phyloP scores from a whole-genome alignment of 2,797 vertebrate species.

The Poeciliopsis gracilis region DNA sequence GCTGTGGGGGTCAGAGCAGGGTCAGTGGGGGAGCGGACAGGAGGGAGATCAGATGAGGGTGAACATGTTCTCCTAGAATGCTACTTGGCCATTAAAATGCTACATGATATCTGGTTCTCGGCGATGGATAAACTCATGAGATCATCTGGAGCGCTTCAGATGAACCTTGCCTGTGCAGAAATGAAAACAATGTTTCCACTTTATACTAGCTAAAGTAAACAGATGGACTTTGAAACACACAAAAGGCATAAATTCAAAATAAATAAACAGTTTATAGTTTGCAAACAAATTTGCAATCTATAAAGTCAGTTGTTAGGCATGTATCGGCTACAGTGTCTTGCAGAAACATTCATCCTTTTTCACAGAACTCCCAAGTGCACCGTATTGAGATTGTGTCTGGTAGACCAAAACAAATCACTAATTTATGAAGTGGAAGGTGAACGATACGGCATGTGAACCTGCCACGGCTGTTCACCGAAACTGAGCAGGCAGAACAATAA shows the following conservation, averaged over 20 bases:
- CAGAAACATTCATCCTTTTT: not conserved
- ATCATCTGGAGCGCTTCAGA: conserved; percentile 20
- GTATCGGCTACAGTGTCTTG: not conserved
- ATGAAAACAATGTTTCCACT: conserved; percentile 18
- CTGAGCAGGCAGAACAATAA: not conserved
- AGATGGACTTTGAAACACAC: not conserved
- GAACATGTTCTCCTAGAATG: conserved; percentile 34
- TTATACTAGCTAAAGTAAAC: not conserved
- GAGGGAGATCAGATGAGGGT: conserved; percentile 36
- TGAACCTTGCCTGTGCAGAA: conserved; percentile 10
- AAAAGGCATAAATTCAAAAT: not conserved
- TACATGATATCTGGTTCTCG: conserved; percentile 28
- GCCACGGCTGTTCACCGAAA: not conserved
- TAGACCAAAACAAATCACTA: not conserved
- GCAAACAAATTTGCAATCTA: not conserved
- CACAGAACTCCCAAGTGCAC: not conserved
- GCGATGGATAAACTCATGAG: conserved; percentile 25
- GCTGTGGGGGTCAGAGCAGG: conserved; percentile 53
- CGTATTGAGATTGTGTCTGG: not conserved
- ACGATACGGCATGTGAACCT: not conserved
- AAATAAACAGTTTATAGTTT: not conserved
- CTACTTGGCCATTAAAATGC: conserved; percentile 28
- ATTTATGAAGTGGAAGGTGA: not conserved
- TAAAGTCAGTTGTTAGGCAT: not conserved
- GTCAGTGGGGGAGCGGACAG: conserved; percentile 51